Conservation (phyloP, 2,113 vertebrate genomes). For the Dasypus novemcinctus region DNA sequence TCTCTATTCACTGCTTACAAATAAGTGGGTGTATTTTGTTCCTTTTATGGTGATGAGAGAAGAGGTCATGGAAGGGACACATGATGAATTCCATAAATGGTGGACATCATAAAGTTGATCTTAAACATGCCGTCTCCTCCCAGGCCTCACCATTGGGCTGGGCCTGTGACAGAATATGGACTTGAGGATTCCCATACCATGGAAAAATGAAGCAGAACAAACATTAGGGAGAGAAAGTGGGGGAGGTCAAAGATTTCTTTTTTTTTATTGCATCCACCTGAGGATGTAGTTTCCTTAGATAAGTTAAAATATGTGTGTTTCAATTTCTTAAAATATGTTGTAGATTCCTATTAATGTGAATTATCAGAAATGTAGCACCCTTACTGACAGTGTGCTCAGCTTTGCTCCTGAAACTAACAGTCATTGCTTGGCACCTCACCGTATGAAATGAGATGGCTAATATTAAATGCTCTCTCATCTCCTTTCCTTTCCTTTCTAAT, state of each 20-base stretch:
- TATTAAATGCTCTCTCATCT: not conserved
- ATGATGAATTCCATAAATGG: not conserved
- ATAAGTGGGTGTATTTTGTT: not conserved
- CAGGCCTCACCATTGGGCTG: not conserved
- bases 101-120: not conserved
- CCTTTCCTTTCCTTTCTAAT: not conserved
- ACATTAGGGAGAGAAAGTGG: not conserved
- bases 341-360: not conserved
- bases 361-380: not conserved
- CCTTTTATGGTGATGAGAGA: not conserved
- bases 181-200: not conserved
- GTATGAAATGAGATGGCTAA: not conserved
- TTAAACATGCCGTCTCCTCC: not conserved
- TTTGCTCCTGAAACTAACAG: not conserved
- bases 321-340: not conserved
- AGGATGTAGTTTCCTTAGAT: slow-evolving; percentile 8
- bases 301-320: not conserved
- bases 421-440: not conserved
- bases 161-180: not conserved
- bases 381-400: not conserved
- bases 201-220: not conserved
- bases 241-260: not conserved
- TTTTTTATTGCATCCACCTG: not conserved
- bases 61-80: not conserved
- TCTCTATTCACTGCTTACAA: not conserved